Percentiles rank a stretch among this genome's conserved stretches.
These are phyloP conservation scores for Gorsachius magnificus DNA, from an alignment of 2,797 vertebrate genomes.

Conservation along the genomic window DNA sequence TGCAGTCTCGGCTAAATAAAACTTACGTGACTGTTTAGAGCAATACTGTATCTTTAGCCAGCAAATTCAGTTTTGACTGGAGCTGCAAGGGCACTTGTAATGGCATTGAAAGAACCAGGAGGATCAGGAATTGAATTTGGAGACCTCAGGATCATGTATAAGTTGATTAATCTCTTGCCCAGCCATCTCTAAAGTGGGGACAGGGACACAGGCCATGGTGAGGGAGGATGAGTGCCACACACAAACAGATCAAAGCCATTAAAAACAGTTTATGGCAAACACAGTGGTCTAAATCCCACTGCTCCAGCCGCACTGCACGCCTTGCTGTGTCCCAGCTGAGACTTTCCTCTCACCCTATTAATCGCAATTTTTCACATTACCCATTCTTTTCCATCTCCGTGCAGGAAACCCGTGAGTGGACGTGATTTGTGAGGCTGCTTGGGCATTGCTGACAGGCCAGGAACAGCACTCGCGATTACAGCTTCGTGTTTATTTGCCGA, in stretches of 20 bases:
- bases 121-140: not conserved
- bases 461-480: not conserved
- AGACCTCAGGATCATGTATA: not conserved
- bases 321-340: not conserved
- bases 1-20: not conserved
- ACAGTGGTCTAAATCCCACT: not conserved
- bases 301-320: not conserved
- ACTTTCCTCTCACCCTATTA: not conserved
- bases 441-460: not conserved
- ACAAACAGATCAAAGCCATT: not conserved
- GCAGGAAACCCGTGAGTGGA: not conserved
- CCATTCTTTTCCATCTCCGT: not conserved
- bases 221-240: not conserved
- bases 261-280: not conserved
- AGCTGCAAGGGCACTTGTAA: not conserved
- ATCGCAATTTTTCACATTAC: not conserved
- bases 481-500: not conserved
- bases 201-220: not conserved
- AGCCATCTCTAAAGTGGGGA: not conserved
- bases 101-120: not conserved
- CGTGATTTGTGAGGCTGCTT: not conserved
- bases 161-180: not conserved
- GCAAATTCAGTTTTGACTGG: not conserved
- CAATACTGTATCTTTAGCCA: not conserved
- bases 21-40: not conserved